These are phyloP conservation scores for Cassiopea andromeda DNA, from an alignment of 30 jellyfish, hydroid and myxozoan genomes.

Conservation along the genomic window DNA sequence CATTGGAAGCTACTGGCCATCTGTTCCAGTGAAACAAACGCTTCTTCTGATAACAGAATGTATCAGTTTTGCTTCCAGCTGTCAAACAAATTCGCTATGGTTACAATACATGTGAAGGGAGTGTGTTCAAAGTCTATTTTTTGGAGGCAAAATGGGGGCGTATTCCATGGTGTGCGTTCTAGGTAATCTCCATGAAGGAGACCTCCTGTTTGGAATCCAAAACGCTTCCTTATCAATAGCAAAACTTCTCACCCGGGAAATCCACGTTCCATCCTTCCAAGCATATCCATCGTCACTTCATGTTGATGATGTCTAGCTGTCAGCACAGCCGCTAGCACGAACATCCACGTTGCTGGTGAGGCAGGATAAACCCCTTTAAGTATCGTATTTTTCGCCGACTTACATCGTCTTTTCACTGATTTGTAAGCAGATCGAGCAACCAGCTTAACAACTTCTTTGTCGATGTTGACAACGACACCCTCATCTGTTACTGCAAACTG, in stretches of 20 bases:
- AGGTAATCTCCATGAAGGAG: neutral
- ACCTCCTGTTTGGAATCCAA: neutral
- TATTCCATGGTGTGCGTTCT: neutral
- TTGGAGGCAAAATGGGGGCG: neutral
- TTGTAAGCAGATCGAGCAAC: conserved; percentile 94
- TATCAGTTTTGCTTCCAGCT: too few relatives aligned
- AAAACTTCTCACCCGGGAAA: conserved; percentile 90
- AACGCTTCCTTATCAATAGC: neutral
- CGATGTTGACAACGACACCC: conserved; percentile 95
- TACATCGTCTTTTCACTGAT: conserved; percentile 94
- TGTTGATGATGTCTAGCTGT: conserved; percentile 96
- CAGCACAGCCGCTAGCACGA: conserved; percentile 92
- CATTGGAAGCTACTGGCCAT: too few relatives aligned
- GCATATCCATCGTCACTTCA: conserved; percentile 87
- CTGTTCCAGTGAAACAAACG: too few relatives aligned
- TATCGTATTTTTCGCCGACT: conserved; percentile 85
- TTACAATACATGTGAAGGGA: too few relatives aligned
- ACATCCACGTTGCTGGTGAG: conserved; percentile 99
- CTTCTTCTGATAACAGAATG: too few relatives aligned
- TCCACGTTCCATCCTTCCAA: conserved; percentile 90
- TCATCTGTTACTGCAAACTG: conserved; percentile 98
- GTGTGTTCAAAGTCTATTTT: neutral
- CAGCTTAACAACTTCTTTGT: conserved; percentile 91
- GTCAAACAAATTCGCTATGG: too few relatives aligned
- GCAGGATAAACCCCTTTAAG: conserved; percentile 98